Evolutionary conservation across 64 coral and sea anemone species (phyloP).

Genomic region (Orbicella faveolata): DNA sequence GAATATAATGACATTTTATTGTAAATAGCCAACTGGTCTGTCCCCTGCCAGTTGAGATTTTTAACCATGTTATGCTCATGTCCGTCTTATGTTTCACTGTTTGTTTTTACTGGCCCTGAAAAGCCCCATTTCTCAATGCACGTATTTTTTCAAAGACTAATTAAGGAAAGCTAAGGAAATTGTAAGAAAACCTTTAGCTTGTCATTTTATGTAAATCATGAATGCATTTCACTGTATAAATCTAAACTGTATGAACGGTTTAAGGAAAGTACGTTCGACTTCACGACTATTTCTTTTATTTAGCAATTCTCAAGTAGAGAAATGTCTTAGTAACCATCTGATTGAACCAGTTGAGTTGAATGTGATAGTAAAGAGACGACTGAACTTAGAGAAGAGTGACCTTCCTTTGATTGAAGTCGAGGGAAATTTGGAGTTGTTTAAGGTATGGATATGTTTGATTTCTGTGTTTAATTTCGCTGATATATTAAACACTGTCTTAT

Average conservation of each 20-base stretch:
- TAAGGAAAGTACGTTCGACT: neutral
- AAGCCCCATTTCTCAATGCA: too few relatives aligned
- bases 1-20: too few relatives aligned
- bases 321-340: slow-evolving; percentile 54
- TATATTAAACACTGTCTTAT: too few relatives aligned
- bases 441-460: slow-evolving; percentile 36
- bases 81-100: too few relatives aligned
- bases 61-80: too few relatives aligned
- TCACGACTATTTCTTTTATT: slow-evolving; percentile 1
- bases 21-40: too few relatives aligned
- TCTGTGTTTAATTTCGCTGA: neutral
- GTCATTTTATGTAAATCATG: too few relatives aligned
- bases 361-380: slow-evolving; percentile 63
- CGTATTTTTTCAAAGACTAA: too few relatives aligned
- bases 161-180: too few relatives aligned
- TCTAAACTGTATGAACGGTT: neutral
- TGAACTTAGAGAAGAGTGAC: slow-evolving; percentile 33
- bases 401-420: slow-evolving; percentile 72
- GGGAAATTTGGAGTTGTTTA: slow-evolving; percentile 56
- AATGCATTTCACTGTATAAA: neutral
- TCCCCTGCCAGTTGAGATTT: too few relatives aligned
- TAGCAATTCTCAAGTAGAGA: slow-evolving; percentile 64
- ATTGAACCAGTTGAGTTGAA: slow-evolving; percentile 82
- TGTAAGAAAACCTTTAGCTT: too few relatives aligned
- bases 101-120: too few relatives aligned